These are phyloP conservation scores for Hanleya hanleyi DNA, from an alignment of 2,888 invertebrate species.

Conservation along the genomic window DNA sequence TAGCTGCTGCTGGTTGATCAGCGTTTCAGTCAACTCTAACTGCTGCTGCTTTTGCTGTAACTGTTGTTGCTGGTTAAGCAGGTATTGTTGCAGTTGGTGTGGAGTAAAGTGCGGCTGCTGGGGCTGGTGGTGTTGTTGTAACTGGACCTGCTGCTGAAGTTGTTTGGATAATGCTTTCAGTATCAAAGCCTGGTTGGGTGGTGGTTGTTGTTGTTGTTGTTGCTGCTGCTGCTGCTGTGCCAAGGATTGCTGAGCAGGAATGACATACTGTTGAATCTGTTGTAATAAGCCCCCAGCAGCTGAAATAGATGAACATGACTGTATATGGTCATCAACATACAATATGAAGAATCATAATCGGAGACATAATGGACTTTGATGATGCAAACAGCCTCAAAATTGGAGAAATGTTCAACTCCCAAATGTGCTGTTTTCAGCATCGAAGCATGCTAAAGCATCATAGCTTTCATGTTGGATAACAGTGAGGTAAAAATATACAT, in stretches of 20 bases:
- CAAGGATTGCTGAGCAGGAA: conserved; percentile 7
- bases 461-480: no score
- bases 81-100: conserved; percentile 50
- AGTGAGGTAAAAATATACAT: no score
- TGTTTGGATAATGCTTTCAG: conserved; percentile 6
- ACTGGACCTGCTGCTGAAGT: conserved; percentile 52
- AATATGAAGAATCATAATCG: no score
- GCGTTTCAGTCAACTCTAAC: conserved; percentile 5
- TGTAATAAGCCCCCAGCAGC: conserved; percentile 12
- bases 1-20: conserved; percentile 70
- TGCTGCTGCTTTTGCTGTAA: conserved; percentile 35
- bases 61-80: conserved; percentile 11
- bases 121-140: conserved; percentile 52
- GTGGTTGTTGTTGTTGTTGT: conserved; percentile 43
- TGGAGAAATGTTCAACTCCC: no score
- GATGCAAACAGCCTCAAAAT: no score
- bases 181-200: neutral
- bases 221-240: conserved; percentile 48
- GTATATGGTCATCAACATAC: no score
- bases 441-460: no score
- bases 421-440: no score
- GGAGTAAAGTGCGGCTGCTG: conserved; percentile 62
- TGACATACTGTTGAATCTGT: conserved; percentile 33
- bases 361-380: no score
- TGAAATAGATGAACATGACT: no score